Base-by-base conservation (phyloP, 37 sponge, comb jelly and placozoan genomes). In the Eunapius fragilis region DNA sequence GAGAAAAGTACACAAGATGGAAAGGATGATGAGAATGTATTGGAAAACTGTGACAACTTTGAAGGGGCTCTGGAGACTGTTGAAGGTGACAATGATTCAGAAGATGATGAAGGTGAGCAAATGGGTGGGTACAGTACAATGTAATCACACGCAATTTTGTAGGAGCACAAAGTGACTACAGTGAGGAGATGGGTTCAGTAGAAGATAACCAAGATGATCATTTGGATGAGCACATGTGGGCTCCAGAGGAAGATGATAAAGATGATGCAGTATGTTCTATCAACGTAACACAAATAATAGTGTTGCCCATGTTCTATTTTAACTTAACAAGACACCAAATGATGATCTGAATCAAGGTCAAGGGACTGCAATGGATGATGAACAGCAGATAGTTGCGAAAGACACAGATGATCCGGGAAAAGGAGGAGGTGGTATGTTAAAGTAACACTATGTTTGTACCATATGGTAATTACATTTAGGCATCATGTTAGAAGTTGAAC, bases 11-110 rank as follows among this genome's bases (percentile, higher is more conserved):
- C 58, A 10, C 58, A 58, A 58, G 58, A 17, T 58, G 58, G 58
- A 4, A 58, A 88, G 7, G 77, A 69, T 25, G 92, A 96, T 22
- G 88, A 94, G 2, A 82, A 94, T 72, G 97, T 78, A 9, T 77
- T 96, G 19, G 97, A 96, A 48, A 96, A 94, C 95, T 36, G 68
- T 77, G 87, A 88, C 31, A 93, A 96, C 37, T 96, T 96, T 91
- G 95, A 91, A 48, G 95, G 94, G 5, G 50, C 27, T 9, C 58
- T 58, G 19, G 58, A 58, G 14, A 58, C 58, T 17, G 28, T 91
- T 74, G 87, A 85, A 47, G 90, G 91, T 37, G 72, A 76, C 37
- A 49, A 50, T 74, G 85, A 78, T 25, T 70, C 25, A 77, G 12
- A 86, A 12, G 68, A 47, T 58, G 88, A 75, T 80, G 92, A 90